Evolutionary conservation across 2,113 vertebrate species (phyloP).

Genomic region (Burhinus bistriatus): DNA sequence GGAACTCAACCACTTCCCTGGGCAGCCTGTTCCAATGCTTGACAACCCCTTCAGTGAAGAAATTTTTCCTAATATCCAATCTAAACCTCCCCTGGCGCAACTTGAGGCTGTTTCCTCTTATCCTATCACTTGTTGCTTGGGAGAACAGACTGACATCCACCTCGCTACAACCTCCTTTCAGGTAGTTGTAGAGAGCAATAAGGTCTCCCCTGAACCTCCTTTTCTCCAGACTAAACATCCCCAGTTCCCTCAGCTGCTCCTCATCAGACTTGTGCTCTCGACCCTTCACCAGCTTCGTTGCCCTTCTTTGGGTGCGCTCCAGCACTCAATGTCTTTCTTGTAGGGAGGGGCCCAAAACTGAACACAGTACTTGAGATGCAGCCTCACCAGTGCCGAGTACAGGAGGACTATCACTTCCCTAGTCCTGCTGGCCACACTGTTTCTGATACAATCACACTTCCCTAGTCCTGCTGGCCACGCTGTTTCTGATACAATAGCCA

Average conservation of each 20-base stretch:
- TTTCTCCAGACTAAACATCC: neutral
- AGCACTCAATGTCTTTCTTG: neutral
- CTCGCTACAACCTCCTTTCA: neutral
- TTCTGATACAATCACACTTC: neutral
- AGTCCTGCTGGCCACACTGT: rapidly evolving
- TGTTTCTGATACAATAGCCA: neutral
- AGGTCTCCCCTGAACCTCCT: neutral
- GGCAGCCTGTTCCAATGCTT: neutral
- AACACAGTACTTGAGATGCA: rapidly evolving
- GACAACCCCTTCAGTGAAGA: rapidly evolving
- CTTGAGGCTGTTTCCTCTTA: neutral
- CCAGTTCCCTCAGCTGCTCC: rapidly evolving
- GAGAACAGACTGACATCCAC: rapidly evolving
- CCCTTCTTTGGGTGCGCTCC: rapidly evolving
- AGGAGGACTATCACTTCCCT: rapidly evolving
- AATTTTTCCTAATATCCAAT: neutral
- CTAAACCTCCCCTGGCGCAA: neutral
- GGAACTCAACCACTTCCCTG: neutral
- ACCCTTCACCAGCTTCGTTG: neutral
- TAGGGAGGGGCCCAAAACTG: neutral
- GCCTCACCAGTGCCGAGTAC: rapidly evolving
- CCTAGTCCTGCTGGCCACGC: rapidly evolving
- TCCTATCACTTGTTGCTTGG: neutral
- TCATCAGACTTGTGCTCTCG: neutral
- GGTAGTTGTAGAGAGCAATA: neutral